A percentile compares a stretch with the other conserved stretches of the same genome.
Evolutionary conservation across 2,113 vertebrate genomes (phyloP).

Genomic region (Microcebus ravelobensis): DNA sequence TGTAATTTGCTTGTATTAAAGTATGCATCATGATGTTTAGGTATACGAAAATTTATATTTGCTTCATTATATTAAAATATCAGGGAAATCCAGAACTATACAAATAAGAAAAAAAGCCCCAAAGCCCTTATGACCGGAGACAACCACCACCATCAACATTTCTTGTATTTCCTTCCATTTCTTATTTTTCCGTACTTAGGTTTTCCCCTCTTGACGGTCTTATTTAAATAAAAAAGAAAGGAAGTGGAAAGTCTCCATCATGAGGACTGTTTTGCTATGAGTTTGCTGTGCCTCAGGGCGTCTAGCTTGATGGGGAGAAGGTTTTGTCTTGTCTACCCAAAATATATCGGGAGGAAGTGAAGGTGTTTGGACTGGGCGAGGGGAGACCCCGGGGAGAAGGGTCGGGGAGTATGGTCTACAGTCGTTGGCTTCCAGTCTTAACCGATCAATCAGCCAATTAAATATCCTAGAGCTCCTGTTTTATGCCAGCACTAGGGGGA

Average conservation of each 20-base stretch:
- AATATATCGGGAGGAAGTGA: neutral
- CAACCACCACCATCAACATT: neutral
- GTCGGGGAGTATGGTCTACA: too few relatives aligned
- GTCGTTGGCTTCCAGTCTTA: neutral
- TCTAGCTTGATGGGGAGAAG: neutral
- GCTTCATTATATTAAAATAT: neutral
- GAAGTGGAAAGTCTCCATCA: neutral
- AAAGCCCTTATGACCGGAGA: neutral
- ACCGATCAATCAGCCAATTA: neutral
- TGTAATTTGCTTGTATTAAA: neutral
- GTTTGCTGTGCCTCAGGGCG: neutral
- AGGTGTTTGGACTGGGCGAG: neutral
- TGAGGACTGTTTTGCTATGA: neutral
- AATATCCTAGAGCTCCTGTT: neutral
- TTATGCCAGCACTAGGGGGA: neutral
- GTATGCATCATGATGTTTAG: neutral
- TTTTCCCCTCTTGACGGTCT: neutral
- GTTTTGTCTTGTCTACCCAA: neutral
- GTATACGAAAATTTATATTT: neutral
- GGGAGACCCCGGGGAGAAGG: neutral
- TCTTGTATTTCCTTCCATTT: neutral
- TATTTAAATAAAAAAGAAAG: conserved; percentile 37
- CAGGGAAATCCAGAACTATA: neutral
- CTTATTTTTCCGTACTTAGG: neutral
- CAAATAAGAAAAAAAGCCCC: neutral